phyloP scores from a whole-genome alignment of 2,113 vertebrate species.

The Protobothrops mucrosquamatus region DNA sequence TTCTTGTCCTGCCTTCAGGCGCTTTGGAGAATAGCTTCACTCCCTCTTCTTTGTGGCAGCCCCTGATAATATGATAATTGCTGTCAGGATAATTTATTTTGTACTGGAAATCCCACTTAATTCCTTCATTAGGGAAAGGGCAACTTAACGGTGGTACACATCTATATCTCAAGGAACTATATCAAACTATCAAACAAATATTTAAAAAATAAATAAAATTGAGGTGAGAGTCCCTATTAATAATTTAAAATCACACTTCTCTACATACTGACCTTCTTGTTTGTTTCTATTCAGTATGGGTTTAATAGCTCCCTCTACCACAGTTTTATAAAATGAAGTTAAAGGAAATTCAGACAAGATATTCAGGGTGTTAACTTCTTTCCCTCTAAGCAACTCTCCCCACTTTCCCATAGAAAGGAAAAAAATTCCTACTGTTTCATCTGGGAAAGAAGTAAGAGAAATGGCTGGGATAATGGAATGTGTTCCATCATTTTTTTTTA shows the following conservation, averaged over 20 bases:
- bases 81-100: not conserved
- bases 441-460: conserved; percentile 24
- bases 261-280: not conserved
- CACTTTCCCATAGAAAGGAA: not conserved
- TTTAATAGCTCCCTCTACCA: not conserved
- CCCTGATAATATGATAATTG: not conserved
- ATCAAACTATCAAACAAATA: not conserved
- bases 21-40: no score
- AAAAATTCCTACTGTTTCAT: not conserved
- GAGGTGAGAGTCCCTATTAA: not conserved
- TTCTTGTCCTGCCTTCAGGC: no score
- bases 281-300: not conserved
- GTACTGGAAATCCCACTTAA: not conserved
- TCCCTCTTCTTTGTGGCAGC: no score
- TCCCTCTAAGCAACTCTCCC: not conserved
- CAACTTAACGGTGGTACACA: not conserved
- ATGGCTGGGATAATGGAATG: no score
- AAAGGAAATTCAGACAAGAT: not conserved
- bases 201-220: not conserved
- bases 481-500: not conserved
- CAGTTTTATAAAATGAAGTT: not conserved
- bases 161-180: not conserved
- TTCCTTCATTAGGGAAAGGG: not conserved
- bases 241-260: not conserved
- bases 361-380: not conserved